phyloP scores from a whole-genome alignment of 2,113 vertebrate species.

The Nipponia nippon region DNA sequence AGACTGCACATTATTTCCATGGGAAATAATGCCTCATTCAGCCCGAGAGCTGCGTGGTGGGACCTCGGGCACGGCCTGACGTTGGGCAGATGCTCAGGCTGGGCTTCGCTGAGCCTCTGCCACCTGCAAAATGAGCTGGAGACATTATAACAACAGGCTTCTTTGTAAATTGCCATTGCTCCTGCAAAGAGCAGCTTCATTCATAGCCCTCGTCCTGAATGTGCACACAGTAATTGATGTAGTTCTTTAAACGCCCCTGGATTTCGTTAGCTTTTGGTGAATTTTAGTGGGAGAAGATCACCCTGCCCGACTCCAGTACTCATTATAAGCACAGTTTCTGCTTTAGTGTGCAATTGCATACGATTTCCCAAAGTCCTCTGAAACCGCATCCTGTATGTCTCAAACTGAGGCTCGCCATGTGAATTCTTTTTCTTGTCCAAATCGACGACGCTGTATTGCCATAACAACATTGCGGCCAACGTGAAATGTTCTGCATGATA shows the following conservation, averaged over 20 bases:
- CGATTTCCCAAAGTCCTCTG: background rate
- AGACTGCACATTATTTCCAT: background rate
- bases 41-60: fast-evolving
- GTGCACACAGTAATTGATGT: background rate
- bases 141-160: background rate
- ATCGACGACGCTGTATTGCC: fast-evolving
- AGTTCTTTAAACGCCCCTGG: background rate
- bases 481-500: background rate
- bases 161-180: background rate
- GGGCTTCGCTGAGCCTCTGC: background rate
- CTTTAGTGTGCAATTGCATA: fast-evolving
- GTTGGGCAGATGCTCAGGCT: background rate
- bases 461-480: background rate
- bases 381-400: background rate
- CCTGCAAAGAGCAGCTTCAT: background rate
- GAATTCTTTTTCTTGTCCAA: background rate
- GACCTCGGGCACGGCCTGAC: fast-evolving
- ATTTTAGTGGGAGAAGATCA: background rate
- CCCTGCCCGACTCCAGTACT: background rate
- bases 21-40: background rate
- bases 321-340: background rate
- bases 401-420: fast-evolving
- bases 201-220: background rate
- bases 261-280: background rate
- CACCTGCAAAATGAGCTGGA: background rate